A percentile compares a stretch with the other conserved stretches of the same genome.
Conservation (phyloP, 1,140 invertebrate species). For the Melanaphis sacchari region DNA sequence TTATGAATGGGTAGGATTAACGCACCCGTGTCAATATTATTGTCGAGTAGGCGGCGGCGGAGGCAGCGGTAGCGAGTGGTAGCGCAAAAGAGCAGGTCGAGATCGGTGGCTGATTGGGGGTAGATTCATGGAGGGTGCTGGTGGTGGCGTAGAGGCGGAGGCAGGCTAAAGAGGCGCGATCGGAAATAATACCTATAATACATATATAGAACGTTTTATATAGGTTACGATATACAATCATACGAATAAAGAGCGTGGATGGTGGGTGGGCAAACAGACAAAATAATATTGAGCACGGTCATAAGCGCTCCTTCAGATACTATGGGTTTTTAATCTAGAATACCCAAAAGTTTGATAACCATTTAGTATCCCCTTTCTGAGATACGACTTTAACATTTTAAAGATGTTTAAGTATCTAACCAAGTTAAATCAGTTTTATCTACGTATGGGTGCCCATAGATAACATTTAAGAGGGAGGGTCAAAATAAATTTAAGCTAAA, state of each 20-base stretch:
- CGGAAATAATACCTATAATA: background rate
- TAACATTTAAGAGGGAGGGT: too few relatives aligned
- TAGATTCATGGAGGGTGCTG: background rate
- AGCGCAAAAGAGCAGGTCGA: background rate
- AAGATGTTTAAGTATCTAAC: background rate
- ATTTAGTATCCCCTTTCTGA: background rate
- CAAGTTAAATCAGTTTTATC: background rate
- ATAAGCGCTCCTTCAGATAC: background rate
- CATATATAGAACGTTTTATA: background rate
- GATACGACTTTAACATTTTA: background rate
- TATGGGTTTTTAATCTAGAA: background rate
- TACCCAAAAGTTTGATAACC: background rate
- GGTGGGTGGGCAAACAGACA: background rate
- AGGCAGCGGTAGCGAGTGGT: background rate
- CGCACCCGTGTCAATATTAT: constrained; percentile 6
- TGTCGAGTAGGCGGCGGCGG: background rate
- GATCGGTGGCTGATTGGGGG: background rate
- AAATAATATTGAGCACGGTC: background rate
- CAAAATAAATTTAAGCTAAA: too few relatives aligned
- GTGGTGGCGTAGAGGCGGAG: too few relatives aligned
- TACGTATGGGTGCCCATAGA: too few relatives aligned
- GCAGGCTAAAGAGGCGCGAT: background rate
- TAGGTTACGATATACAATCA: background rate
- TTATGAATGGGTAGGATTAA: constrained; percentile 15
- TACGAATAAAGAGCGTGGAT: background rate